These are phyloP conservation scores for Psittacus erithacus DNA, from an alignment of 2,113 vertebrate species.

Conservation along the genomic window DNA sequence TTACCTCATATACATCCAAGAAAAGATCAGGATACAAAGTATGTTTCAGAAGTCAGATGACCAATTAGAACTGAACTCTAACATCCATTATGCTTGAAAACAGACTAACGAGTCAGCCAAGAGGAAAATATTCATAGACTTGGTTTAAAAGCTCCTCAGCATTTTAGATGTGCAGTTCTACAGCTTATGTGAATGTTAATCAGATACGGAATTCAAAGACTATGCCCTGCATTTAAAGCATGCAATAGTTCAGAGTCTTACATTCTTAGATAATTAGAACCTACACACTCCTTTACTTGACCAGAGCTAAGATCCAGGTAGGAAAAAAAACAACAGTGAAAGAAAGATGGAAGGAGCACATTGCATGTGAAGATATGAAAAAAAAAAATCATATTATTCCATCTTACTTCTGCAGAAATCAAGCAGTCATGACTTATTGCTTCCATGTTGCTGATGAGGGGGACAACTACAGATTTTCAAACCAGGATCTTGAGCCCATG, in stretches of 20 bases:
- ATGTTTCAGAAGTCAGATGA: background rate
- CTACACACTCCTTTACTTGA: background rate
- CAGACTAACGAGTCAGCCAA: background rate
- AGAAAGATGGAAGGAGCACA: background rate
- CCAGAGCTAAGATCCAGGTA: background rate
- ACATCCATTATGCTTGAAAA: background rate
- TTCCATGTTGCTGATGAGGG: background rate
- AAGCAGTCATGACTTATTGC: background rate
- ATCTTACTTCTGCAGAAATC: background rate
- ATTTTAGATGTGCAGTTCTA: background rate
- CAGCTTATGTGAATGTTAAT: background rate
- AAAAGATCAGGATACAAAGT: background rate
- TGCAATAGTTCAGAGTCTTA: background rate
- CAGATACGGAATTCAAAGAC: background rate
- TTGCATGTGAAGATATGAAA: background rate
- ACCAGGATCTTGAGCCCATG: background rate
- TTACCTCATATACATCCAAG: background rate
- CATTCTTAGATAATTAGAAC: background rate
- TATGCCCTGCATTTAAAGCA: background rate
- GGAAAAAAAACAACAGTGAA: background rate
- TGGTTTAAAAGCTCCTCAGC: background rate
- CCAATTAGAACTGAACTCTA: background rate
- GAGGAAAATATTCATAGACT: background rate
- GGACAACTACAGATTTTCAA: background rate
- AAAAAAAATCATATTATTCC: background rate